Conservation (phyloP, 2,113 vertebrate species). For the Noctilio leporinus region DNA sequence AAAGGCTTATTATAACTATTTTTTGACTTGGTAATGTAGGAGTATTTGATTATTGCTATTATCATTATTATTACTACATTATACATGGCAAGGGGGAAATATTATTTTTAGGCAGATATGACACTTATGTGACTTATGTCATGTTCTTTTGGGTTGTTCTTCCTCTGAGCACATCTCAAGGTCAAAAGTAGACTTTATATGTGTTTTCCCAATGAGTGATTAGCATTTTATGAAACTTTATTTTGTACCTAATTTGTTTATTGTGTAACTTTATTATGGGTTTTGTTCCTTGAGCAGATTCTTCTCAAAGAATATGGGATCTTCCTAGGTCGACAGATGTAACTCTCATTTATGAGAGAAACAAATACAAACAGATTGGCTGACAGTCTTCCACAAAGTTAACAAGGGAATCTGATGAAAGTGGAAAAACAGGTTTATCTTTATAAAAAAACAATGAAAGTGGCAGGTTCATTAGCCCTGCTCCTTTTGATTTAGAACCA, state of each 20-base stretch:
- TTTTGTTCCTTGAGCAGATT: background rate
- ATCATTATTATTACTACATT: background rate
- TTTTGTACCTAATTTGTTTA: background rate
- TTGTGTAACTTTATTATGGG: background rate
- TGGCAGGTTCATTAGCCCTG: background rate
- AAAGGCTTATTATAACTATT: background rate
- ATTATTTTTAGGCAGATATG: background rate
- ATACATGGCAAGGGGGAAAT: background rate
- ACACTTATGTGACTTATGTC: background rate
- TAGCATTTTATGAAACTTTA: background rate
- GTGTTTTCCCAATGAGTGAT: background rate
- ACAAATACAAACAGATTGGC: background rate
- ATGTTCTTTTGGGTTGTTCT: background rate
- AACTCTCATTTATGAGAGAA: background rate
- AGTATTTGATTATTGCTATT: background rate
- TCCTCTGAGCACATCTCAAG: background rate
- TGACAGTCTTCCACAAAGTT: background rate
- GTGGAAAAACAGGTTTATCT: background rate
- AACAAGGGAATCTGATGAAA: constrained; percentile 15
- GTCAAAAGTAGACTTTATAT: background rate
- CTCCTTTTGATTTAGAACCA: constrained; percentile 52
- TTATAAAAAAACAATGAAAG: background rate
- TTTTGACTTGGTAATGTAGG: background rate
- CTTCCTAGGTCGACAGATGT: constrained; percentile 10
- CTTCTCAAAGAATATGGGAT: background rate